phyloP scores from a whole-genome alignment of 2,113 vertebrate genomes.

The Odontesthes bonariensis region DNA sequence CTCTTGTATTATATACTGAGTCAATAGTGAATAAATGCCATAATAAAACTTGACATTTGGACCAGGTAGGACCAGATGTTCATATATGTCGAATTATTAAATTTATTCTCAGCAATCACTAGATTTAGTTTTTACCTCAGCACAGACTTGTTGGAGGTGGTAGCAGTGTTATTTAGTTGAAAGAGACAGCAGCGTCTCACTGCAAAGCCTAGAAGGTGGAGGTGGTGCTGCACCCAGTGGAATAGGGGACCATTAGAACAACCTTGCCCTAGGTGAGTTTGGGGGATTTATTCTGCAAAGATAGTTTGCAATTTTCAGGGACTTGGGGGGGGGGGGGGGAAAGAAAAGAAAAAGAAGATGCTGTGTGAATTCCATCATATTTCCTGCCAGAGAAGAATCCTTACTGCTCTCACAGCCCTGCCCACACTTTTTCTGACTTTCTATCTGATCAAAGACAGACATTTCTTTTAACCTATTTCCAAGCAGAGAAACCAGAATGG shows the following conservation, averaged over 20 bases:
- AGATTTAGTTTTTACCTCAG: constrained; percentile 30
- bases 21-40: constrained; percentile 57
- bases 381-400: constrained; percentile 64
- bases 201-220: constrained; percentile 16
- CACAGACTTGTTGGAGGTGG: constrained; percentile 25
- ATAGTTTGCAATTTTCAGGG: constrained; percentile 68
- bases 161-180: constrained; percentile 28
- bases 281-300: constrained; percentile 71
- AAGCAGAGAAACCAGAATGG: constrained; percentile 51
- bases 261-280: constrained; percentile 75
- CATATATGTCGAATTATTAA: constrained; percentile 68
- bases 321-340: constrained; percentile 44
- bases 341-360: constrained; percentile 33
- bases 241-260: constrained; percentile 68
- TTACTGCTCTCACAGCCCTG: constrained; percentile 36
- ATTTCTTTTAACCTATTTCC: constrained; percentile 64
- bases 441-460: constrained; percentile 69
- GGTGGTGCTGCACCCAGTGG: constrained; percentile 32
- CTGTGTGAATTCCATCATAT: constrained; percentile 70
- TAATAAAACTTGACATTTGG: constrained; percentile 54
- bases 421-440: constrained; percentile 58
- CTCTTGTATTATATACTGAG: constrained; percentile 45
- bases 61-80: constrained; percentile 37
- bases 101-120: constrained; percentile 35
- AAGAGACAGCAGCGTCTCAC: constrained; percentile 45